phyloP scores from a whole-genome alignment of 2,113 vertebrate genomes.

The Ptilonorhynchus violaceus region DNA sequence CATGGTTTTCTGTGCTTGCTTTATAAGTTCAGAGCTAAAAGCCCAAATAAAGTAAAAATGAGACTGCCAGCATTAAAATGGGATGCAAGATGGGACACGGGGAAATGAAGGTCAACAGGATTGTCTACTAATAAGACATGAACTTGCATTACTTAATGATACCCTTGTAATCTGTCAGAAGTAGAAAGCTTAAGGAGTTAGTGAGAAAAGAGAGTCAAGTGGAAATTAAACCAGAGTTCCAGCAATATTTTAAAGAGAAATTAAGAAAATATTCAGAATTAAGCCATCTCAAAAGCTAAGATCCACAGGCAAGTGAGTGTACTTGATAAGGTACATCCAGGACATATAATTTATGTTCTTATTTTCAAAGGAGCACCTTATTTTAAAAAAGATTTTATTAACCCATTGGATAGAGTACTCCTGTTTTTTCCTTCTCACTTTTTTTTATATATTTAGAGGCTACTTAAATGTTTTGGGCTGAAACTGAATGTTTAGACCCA shows the following conservation, averaged over 20 bases:
- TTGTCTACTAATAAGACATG: conserved; percentile 53
- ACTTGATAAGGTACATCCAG: background rate
- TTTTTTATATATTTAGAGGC: background rate
- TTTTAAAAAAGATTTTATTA: background rate
- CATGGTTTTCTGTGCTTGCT: background rate
- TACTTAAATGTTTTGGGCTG: background rate
- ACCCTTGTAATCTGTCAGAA: conserved; percentile 45
- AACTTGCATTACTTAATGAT: conserved; percentile 60
- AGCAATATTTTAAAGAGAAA: background rate
- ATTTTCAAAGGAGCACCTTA: background rate
- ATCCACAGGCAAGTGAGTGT: background rate
- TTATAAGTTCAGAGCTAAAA: background rate
- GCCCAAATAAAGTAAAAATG: background rate
- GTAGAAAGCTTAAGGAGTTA: conserved; percentile 17
- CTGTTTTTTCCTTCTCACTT: background rate
- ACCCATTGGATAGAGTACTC: background rate
- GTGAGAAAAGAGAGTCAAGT: background rate
- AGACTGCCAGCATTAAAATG: conserved; percentile 8
- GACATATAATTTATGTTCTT: background rate
- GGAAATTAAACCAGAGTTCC: background rate
- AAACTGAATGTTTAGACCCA: background rate
- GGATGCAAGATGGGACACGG: background rate
- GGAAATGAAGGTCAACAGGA: conserved; percentile 55
- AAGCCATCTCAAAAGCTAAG: background rate
- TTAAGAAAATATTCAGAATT: background rate